phyloP scores from a whole-genome alignment of 2,113 vertebrate species.

The Psophia crepitans region DNA sequence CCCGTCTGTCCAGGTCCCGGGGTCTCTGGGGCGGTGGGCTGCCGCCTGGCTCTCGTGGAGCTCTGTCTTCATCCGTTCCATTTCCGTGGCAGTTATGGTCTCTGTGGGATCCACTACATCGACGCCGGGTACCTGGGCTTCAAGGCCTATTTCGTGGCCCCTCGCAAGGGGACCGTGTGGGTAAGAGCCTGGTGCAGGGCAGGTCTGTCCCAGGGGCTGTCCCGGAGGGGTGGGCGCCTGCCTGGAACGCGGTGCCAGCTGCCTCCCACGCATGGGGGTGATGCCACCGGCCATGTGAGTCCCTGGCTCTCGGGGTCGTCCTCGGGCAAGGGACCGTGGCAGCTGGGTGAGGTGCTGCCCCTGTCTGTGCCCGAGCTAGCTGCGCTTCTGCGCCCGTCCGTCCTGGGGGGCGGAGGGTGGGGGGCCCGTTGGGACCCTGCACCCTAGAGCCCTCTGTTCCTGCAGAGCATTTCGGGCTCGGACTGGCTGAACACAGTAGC shows the following conservation, averaged over 20 bases:
- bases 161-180: conserved; percentile 87
- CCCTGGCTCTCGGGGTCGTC: background rate
- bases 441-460: background rate
- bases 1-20: accelerated
- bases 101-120: conserved; percentile 90
- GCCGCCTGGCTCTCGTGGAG: accelerated
- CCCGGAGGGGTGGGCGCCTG: background rate
- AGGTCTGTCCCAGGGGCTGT: accelerated
- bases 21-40: background rate
- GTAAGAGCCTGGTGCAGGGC: conserved; percentile 71
- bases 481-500: conserved; percentile 88
- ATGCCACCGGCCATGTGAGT: accelerated
- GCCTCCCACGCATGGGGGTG: accelerated
- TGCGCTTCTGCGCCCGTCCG: accelerated
- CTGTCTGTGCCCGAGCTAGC: background rate
- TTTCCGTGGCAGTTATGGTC: conserved; percentile 70
- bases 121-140: conserved; percentile 83
- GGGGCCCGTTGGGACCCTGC: accelerated
- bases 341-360: background rate
- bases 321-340: background rate
- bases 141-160: conserved; percentile 81
- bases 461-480: conserved; percentile 87
- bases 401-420: no score
- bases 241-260: background rate
- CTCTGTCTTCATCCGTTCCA: accelerated